Evolutionary conservation across 2,888 invertebrate species (phyloP).

Genomic region (Drosophila barbarae): DNA sequence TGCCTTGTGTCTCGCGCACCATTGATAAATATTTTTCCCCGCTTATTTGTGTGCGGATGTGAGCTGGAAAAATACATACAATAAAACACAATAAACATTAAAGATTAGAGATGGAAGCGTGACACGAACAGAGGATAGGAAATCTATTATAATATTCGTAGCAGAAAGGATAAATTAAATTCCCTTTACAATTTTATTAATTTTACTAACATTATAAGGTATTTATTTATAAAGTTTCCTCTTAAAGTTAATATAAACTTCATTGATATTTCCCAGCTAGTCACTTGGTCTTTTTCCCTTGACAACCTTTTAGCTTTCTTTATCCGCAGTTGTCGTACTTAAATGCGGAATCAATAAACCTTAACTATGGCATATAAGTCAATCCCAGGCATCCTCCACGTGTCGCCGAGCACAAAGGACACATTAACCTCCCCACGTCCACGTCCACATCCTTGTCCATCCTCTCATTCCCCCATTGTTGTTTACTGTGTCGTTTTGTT

Average conservation of each 20-base stretch:
- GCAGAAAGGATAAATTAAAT: background rate
- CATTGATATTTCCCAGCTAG: background rate
- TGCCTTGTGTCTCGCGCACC: constrained; percentile 36
- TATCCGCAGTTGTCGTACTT: background rate
- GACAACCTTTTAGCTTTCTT: constrained; percentile 2
- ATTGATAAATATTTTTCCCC: constrained; percentile 55
- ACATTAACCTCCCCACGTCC: constrained; percentile 16
- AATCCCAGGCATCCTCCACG: constrained; percentile 10
- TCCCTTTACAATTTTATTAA: no score
- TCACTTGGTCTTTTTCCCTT: background rate
- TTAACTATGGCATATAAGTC: constrained; percentile 18
- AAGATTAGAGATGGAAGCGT: constrained; percentile 21
- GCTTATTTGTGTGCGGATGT: constrained; percentile 49
- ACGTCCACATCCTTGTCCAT: constrained; percentile 1
- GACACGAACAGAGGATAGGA: constrained; percentile 7
- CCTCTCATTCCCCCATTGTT: constrained; percentile 17
- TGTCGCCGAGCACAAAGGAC: constrained; percentile 15
- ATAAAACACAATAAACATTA: constrained; percentile 47
- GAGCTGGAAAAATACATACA: constrained; percentile 54
- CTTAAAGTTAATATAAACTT: no score
- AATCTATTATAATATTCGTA: background rate
- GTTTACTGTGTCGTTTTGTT: constrained; percentile 40
- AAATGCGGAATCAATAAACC: constrained; percentile 23
- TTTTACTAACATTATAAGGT: no score
- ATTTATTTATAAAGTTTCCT: background rate